Percentiles rank a stretch among this genome's conserved stretches.
phyloP scores from a whole-genome alignment of 2,113 vertebrate species.

The Esox niger region DNA sequence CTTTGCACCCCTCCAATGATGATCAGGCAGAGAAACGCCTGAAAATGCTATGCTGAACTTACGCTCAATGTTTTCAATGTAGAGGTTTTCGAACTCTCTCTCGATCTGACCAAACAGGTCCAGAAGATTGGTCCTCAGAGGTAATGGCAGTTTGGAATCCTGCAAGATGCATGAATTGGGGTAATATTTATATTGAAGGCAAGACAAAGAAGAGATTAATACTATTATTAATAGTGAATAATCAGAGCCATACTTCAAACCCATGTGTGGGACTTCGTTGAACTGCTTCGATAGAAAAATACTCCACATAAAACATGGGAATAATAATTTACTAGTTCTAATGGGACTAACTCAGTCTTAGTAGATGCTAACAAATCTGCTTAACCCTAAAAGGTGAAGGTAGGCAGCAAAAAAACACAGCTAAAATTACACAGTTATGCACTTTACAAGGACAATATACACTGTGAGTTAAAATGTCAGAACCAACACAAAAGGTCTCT shows the following conservation, averaged over 20 bases:
- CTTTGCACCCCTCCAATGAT: neutral
- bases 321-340: too few species aligned
- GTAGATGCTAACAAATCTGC: neutral
- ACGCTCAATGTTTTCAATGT: conserved; percentile 97
- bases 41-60: conserved; percentile 63
- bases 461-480: neutral
- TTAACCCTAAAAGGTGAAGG: neutral
- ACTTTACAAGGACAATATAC: neutral
- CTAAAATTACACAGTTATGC: neutral
- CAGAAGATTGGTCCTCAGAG: conserved; percentile 87
- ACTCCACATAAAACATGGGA: too few species aligned
- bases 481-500: neutral
- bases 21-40: neutral
- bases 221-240: neutral
- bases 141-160: conserved; percentile 94
- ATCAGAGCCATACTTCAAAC: too few species aligned
- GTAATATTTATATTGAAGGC: neutral
- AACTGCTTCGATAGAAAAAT: too few species aligned
- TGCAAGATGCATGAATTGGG: conserved; percentile 47
- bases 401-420: neutral
- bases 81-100: conserved; percentile 96
- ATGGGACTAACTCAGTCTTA: too few species aligned
- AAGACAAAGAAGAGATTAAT: neutral
- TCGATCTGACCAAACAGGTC: conserved; percentile 98
- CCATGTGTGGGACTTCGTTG: too few species aligned